These are phyloP conservation scores for Anneissia japonica DNA, from an alignment of 35 echinoderm and acorn worm genomes.

Conservation along the genomic window DNA sequence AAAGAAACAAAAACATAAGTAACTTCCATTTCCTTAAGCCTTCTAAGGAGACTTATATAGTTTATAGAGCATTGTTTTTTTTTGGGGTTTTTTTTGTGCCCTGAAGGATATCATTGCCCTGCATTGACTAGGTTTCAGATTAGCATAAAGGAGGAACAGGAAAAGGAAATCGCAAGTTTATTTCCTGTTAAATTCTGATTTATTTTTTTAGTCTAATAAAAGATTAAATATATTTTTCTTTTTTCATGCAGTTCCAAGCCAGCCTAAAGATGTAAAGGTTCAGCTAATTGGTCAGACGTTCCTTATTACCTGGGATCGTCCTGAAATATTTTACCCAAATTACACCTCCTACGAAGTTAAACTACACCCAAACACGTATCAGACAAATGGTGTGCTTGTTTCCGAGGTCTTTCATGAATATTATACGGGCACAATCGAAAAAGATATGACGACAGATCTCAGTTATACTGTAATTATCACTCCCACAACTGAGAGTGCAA, in stretches of 20 bases:
- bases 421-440: background rate
- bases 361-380: background rate
- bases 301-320: background rate
- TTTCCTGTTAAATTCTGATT: no score
- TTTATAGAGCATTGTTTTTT: no score
- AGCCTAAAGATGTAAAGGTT: background rate
- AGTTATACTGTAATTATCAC: background rate
- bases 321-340: background rate
- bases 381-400: background rate
- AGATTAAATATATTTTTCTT: no score
- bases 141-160: no score
- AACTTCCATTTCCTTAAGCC: no score
- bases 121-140: no score
- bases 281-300: background rate
- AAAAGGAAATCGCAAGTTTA: no score
- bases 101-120: no score
- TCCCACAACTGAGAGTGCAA: background rate
- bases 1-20: no score
- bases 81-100: no score
- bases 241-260: background rate
- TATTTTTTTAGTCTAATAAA: no score
- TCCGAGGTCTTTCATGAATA: background rate
- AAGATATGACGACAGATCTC: background rate
- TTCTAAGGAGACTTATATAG: no score
- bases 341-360: background rate